phyloP scores from a whole-genome alignment of 2,888 invertebrate genomes.

The Ophion ventricosus region DNA sequence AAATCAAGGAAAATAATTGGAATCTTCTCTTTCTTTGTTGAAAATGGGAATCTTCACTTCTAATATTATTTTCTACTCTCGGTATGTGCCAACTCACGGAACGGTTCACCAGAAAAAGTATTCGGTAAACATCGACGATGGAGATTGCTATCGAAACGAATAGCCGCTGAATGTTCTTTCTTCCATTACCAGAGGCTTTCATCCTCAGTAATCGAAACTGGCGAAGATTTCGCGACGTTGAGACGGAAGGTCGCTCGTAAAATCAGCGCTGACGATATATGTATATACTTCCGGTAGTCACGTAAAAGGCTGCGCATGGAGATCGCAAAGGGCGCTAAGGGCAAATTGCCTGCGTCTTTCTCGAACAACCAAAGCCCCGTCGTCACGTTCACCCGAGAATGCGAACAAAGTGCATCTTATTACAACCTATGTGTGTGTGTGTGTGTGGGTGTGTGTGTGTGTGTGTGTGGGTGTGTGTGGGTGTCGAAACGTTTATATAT shows the following conservation, averaged over 20 bases:
- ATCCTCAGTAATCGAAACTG: background rate
- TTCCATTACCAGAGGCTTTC: background rate
- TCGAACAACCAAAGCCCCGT: constrained; percentile 17
- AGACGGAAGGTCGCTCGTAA: background rate
- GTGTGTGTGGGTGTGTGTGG: background rate
- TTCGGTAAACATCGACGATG: background rate
- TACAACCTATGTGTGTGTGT: background rate
- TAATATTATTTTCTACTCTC: background rate
- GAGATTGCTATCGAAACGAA: background rate
- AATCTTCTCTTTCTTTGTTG: constrained; percentile 14
- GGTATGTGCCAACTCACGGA: background rate
- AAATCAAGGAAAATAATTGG: constrained; percentile 52
- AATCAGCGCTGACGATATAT: background rate
- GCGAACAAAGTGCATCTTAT: constrained; percentile 45
- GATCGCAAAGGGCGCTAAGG: background rate
- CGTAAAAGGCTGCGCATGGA: constrained; percentile 6
- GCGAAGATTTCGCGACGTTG: background rate
- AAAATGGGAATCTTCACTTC: background rate
- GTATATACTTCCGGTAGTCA: constrained; percentile 29
- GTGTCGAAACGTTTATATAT: constrained; percentile 29
- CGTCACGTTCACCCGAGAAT: constrained; percentile 12
- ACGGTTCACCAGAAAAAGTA: background rate
- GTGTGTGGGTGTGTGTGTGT: background rate
- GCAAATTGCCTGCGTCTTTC: background rate
- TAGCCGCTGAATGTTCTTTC: background rate